phyloP scores from a whole-genome alignment of 1,140 invertebrate species.

The Orchestia grillus region DNA sequence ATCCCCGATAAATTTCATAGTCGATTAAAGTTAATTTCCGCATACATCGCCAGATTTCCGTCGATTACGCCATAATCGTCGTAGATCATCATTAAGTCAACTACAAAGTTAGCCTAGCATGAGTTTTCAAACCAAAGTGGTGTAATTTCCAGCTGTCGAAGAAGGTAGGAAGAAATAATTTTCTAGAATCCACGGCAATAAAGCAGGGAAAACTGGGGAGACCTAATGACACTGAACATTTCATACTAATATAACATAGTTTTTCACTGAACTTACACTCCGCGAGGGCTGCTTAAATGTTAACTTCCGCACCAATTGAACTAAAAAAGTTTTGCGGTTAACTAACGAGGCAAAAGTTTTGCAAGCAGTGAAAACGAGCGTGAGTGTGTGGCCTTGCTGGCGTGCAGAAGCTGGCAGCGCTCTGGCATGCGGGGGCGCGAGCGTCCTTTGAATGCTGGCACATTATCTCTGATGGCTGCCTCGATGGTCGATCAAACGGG shows the following conservation, averaged over 20 bases:
- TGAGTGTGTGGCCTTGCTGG: neutral
- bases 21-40: neutral
- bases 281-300: neutral
- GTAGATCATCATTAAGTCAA: neutral
- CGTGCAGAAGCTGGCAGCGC: neutral
- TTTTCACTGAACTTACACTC: neutral
- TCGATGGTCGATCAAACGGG: conserved; percentile 7
- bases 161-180: neutral
- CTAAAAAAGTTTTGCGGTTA: neutral
- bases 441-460: neutral
- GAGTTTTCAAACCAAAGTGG: neutral
- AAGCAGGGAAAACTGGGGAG: neutral
- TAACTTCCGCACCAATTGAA: neutral
- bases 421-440: neutral
- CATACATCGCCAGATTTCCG: neutral
- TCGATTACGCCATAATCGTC: neutral
- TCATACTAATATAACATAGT: neutral
- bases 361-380: neutral
- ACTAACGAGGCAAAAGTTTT: neutral
- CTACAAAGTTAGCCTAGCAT: neutral
- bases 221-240: neutral
- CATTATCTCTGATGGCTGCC: neutral
- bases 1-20: neutral
- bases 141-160: neutral
- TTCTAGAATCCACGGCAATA: neutral